Evolutionary conservation across 2,797 vertebrate genomes (phyloP), one percentile per base, ranked within the genome.

Genomic region (Lutjanus campechanus): DNA sequence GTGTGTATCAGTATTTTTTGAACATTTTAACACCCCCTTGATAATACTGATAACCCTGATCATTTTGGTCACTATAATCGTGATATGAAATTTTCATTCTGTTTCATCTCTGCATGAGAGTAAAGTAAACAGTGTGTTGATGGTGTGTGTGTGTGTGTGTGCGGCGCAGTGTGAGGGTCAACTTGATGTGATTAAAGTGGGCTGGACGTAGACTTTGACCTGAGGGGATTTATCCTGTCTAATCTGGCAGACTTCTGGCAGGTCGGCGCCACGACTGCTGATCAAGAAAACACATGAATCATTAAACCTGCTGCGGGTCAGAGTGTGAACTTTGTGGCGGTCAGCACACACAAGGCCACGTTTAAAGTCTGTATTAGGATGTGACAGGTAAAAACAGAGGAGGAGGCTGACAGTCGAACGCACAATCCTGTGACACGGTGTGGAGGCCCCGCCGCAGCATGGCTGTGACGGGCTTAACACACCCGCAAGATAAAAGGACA

Each of bases 401-500:
- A 11, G 59, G 17, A 64, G 19, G 6, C 7, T 11, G 17, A 49
- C 36, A 25, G 15, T 25, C 46, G 41, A 54, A 56, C 11, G n/a
- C 19, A 60, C 13, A 72, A 22, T 46, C 43, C 49, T 65, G 54
- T 55, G 47, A 46, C 62, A 53, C 5, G 19, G 17, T 40, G 56
- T n/a, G 63, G 69, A 72, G 64, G 53, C 41, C 49, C 2, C 20
- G 47, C 60, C 19, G 22, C 41, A 67, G 46, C 36, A 15, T 1
- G 10, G 43, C 56, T 72, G 11, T 67, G 55, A 59, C 6, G 56
- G 51, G 36, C 46, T 81, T 15, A 69, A 58, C 22, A 73, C 59
- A 53, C 62, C 22, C 54, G 55, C 76, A 76, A 76, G 68, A 76
- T 54, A 70, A 67, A 81, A 73, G 70, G 62, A 75, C 84, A 73